Percentiles rank a stretch among this genome's conserved stretches.
These are phyloP conservation scores for Rhizoglyphus robini DNA, from an alignment of 1,140 invertebrate species.

Conservation along the genomic window DNA sequence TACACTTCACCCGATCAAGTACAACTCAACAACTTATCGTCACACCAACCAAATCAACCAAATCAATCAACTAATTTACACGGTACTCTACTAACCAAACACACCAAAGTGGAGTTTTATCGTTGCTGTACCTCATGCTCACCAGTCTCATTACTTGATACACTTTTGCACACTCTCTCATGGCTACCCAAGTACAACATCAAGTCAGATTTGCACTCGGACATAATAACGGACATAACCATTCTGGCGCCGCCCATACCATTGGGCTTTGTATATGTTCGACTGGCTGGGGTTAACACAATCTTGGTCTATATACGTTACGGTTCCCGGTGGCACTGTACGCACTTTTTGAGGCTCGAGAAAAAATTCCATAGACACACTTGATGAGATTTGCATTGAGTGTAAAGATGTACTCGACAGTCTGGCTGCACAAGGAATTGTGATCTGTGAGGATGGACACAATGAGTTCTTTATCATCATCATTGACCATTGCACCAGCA, in stretches of 20 bases:
- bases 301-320: constrained; percentile 83
- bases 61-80: background rate
- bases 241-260: constrained; percentile 85
- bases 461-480: background rate
- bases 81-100: background rate
- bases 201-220: constrained; percentile 24
- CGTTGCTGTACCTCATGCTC: background rate
- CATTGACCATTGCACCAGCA: background rate
- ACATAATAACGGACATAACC: constrained; percentile 50
- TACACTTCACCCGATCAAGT: background rate
- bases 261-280: constrained; percentile 83
- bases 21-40: background rate
- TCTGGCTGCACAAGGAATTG: background rate
- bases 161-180: constrained; percentile 13
- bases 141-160: background rate
- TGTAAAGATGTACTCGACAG: background rate
- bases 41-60: background rate
- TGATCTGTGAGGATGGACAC: background rate
- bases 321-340: constrained; percentile 84
- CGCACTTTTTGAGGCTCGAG: constrained; percentile 70
- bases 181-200: constrained; percentile 18
- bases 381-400: constrained; percentile 32
- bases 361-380: constrained; percentile 84
- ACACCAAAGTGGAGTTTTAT: background rate
- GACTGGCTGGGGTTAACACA: constrained; percentile 69